Percentiles rank a stretch among this genome's conserved stretches.
These are phyloP conservation scores for Athalia circularis DNA, from an alignment of 2,888 invertebrate genomes.

Conservation along the genomic window DNA sequence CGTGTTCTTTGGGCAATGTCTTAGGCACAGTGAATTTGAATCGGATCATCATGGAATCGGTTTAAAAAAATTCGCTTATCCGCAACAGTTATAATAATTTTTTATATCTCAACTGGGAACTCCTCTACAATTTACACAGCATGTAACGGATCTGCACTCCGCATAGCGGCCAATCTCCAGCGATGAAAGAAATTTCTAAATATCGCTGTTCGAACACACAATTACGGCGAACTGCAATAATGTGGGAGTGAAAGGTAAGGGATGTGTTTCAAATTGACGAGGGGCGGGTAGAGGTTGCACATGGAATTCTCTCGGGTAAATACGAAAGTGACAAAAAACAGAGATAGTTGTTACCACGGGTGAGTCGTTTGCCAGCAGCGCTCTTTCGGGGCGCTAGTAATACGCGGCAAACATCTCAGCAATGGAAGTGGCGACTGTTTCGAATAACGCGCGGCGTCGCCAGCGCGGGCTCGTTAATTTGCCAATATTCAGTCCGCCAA, in stretches of 20 bases:
- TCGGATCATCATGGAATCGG: too few species aligned
- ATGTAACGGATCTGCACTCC: too few species aligned
- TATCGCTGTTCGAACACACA: not conserved
- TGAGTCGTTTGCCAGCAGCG: conserved; percentile 37
- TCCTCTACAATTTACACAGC: too few species aligned
- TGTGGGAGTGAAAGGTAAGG: not conserved
- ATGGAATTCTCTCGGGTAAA: conserved; percentile 9
- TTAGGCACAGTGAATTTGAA: too few species aligned
- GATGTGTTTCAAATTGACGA: conserved; percentile 17
- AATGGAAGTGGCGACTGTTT: conserved; percentile 31
- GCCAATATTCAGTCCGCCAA: conserved; percentile 32
- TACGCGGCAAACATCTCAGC: conserved; percentile 40
- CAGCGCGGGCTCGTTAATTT: conserved; percentile 40
- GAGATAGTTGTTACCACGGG: conserved; percentile 28
- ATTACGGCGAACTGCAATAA: too few species aligned
- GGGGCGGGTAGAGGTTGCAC: not conserved
- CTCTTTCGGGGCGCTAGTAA: conserved; percentile 38
- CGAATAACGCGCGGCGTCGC: conserved; percentile 31
- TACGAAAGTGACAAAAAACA: conserved; percentile 23
- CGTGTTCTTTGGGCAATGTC: too few species aligned
- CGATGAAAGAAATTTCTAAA: not conserved
- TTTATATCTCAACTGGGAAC: too few species aligned
- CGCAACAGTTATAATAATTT: too few species aligned
- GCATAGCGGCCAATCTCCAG: too few species aligned
- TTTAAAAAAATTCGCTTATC: too few species aligned